phyloP scores from a whole-genome alignment of 2,888 invertebrate genomes.

The Leptinotarsa peninsularis region DNA sequence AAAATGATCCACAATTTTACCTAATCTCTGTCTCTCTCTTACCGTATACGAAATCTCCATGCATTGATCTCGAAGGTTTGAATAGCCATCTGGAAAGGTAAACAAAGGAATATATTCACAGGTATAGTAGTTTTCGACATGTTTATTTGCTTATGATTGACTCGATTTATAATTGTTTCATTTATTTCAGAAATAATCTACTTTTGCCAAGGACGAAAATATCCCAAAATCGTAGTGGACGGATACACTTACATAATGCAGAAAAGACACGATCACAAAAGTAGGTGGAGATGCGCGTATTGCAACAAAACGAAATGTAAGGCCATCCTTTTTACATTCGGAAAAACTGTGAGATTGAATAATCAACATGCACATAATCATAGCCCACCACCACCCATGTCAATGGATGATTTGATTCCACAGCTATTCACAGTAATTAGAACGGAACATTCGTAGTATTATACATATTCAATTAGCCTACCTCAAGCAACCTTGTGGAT shows the following conservation, averaged over 20 bases:
- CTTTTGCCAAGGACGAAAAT: constrained; percentile 48
- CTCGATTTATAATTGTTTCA: constrained; percentile 7
- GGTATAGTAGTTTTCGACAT: not conserved
- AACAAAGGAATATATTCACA: no score
- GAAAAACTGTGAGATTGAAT: constrained; percentile 42
- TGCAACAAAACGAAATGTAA: constrained; percentile 44
- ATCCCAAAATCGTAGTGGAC: constrained; percentile 50
- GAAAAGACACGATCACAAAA: constrained; percentile 37
- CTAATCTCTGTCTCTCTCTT: no score
- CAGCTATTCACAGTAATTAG: constrained; percentile 25
- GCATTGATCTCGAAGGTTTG: no score
- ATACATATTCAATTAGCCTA: no score
- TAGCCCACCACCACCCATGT: constrained; percentile 30
- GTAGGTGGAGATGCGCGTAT: constrained; percentile 38
- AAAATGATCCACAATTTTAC: no score
- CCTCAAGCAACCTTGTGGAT: no score
- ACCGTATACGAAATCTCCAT: no score
- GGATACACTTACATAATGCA: constrained; percentile 43
- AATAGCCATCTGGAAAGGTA: no score
- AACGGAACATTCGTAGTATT: not conserved
- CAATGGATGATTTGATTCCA: constrained; percentile 23
- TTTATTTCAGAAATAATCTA: constrained; percentile 47
- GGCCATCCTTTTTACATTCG: constrained; percentile 38
- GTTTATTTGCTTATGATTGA: not conserved
- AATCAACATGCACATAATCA: constrained; percentile 35